Base-by-base conservation (phyloP, 23 tunicate species). In the Clavelina lepadiformis region DNA sequence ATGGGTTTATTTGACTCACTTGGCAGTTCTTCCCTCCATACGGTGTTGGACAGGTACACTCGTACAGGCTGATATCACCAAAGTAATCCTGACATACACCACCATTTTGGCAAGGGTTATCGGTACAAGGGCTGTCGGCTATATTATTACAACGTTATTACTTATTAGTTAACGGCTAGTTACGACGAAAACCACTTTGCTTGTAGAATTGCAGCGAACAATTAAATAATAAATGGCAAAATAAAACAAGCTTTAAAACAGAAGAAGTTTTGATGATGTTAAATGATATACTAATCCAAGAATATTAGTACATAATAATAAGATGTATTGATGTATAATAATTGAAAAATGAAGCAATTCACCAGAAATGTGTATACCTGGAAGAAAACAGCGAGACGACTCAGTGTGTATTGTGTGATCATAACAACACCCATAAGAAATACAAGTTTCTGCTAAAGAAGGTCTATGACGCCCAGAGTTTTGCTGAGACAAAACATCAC, bases 1-100 rank as follows among this genome's bases (percentile, higher is more conserved):
- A 38, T 8, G 5, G 18, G 31, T 31, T 28, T 27, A 32, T 15
- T 61, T 61, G n/a, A 31, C 71, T 35, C 31, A 80, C 78, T 73
- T 83, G 54, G 31, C 93, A 83, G 27, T 69, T 27, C 53, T 44
- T 47, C 1, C 93, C 93, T 18, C 63, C 74, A 29, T n/a, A 83
- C 22, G 35, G 71, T 24, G 30, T 15, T 3, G 22, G 34, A 34
- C 93, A 83, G 11, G 51, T 0, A 70, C 93, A 83, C 52, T 60
- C 55, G 72, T 62, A 75, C 26, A 49, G 31, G 31, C 15, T 26
- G 13, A 28, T 47, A 44, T 31, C 19, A 7, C 65, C 68, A 25
- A 57, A 24, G 33, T 57, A 20, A 54, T 66, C 81, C 46, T 31
- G 24, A 51, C 91, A 82, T n/a, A 20, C n/a, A 4, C 74, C 81